Evolutionary conservation across 1,140 invertebrate species (phyloP).

Genomic region (Drosophila sp.): DNA sequence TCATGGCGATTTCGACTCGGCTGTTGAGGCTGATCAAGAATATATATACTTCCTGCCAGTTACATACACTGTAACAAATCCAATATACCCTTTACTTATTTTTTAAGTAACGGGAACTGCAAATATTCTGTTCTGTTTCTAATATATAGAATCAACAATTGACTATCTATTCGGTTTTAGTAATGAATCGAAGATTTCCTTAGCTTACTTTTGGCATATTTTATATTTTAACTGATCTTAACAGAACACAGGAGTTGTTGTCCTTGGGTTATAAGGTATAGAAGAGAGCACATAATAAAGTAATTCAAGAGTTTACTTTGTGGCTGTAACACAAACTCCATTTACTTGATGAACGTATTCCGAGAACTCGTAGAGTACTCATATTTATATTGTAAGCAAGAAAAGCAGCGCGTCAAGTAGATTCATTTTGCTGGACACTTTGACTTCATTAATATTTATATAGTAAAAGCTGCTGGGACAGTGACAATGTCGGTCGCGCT

Average conservation of each 20-base stretch:
- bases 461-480: slow-evolving; percentile 31
- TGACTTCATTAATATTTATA: slow-evolving; percentile 78
- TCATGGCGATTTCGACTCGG: too few relatives aligned
- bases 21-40: too few relatives aligned
- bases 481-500: neutral
- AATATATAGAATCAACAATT: too few relatives aligned
- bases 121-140: too few relatives aligned
- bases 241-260: too few relatives aligned
- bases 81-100: too few relatives aligned
- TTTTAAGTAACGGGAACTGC: too few relatives aligned
- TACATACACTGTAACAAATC: too few relatives aligned
- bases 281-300: slow-evolving; percentile 32
- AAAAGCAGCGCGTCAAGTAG: slow-evolving; percentile 34
- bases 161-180: too few relatives aligned
- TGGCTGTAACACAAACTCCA: slow-evolving; percentile 36
- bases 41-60: too few relatives aligned
- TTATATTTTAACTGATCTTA: neutral
- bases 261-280: slow-evolving; percentile 6
- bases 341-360: slow-evolving; percentile 69
- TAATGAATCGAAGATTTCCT: too few relatives aligned
- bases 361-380: neutral
- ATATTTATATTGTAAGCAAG: slow-evolving; percentile 5
- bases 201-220: too few relatives aligned
- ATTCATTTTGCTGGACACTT: slow-evolving; percentile 56
- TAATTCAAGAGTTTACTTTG: slow-evolving; percentile 14